These are phyloP conservation scores for Geotrupes spiniger DNA, from an alignment of 2,888 invertebrate species.

Conservation along the genomic window DNA sequence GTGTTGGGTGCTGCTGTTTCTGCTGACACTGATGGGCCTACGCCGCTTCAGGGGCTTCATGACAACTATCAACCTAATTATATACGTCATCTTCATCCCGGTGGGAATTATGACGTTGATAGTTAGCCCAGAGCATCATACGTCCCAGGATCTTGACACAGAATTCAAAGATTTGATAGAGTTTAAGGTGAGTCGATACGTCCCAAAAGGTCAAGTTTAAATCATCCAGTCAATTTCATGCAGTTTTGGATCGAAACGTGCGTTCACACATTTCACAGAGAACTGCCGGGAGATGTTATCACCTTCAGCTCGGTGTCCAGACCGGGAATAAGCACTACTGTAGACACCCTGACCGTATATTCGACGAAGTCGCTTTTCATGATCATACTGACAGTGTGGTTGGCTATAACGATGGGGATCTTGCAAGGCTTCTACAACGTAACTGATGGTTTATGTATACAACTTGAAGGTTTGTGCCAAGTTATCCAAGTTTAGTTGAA, in stretches of 20 bases:
- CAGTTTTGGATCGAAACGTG: slow-evolving; percentile 17
- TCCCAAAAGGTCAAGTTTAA: too few species aligned
- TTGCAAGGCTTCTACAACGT: slow-evolving; percentile 7
- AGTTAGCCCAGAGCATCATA: slow-evolving; percentile 12
- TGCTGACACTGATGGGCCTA: slow-evolving; percentile 11
- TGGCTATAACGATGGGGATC: slow-evolving; percentile 9
- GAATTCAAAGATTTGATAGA: too few species aligned
- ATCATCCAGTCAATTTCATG: slow-evolving; percentile 2
- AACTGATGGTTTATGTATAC: slow-evolving; percentile 1
- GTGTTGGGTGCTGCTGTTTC: slow-evolving; percentile 11
- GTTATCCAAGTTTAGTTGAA: too few species aligned
- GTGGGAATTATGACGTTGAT: slow-evolving; percentile 10
- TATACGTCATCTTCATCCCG: slow-evolving; percentile 7
- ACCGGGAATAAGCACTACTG: slow-evolving; percentile 13
- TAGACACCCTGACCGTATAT: slow-evolving; percentile 15
- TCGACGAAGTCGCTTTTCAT: slow-evolving; percentile 13
- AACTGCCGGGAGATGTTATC: slow-evolving; percentile 16
- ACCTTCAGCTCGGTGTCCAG: slow-evolving; percentile 17
- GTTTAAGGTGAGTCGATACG: too few species aligned
- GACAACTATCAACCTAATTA: slow-evolving; percentile 10
- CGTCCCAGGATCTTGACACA: background rate
- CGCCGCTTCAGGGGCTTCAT: slow-evolving; percentile 10
- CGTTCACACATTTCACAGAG: slow-evolving; percentile 15
- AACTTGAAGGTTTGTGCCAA: slow-evolving; percentile 1
- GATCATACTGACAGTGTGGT: slow-evolving; percentile 14